phyloP scores from a whole-genome alignment of 2,797 vertebrate genomes.

The Gymnodraco acuticeps region DNA sequence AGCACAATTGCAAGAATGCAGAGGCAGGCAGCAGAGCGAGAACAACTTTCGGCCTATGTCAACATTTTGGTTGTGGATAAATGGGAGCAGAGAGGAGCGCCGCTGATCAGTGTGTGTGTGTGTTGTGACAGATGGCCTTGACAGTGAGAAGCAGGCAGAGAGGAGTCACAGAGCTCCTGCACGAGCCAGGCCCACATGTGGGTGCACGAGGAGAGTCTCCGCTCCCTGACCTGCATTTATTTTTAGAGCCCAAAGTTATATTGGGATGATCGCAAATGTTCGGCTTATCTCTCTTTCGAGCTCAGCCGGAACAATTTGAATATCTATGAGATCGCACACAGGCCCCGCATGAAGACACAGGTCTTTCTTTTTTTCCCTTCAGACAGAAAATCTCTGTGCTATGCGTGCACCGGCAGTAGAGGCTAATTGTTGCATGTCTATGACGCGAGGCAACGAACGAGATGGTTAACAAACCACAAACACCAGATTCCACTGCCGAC shows the following conservation, averaged over 20 bases:
- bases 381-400: neutral
- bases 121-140: conserved; percentile 76
- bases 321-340: conserved; percentile 34
- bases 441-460: neutral
- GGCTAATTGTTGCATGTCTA: neutral
- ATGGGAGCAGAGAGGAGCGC: conserved; percentile 34
- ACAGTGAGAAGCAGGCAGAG: conserved; percentile 65
- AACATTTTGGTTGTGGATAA: conserved; percentile 52
- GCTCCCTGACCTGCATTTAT: conserved; percentile 78
- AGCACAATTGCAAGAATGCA: conserved; percentile 18
- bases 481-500: conserved; percentile 2
- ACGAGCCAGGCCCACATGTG: conserved; percentile 72
- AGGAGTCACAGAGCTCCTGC: conserved; percentile 61
- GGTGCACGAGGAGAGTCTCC: conserved; percentile 65
- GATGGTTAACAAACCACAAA: conserved; percentile 1
- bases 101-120: conserved; percentile 29
- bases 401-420: neutral
- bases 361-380: neutral
- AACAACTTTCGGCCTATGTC: conserved; percentile 37
- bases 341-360: neutral
- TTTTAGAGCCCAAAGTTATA: conserved; percentile 81
- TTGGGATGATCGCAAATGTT: conserved; percentile 75
- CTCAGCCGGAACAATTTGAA: conserved; percentile 50
- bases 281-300: conserved; percentile 68
- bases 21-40: conserved; percentile 17